phyloP scores from a whole-genome alignment of 2,113 vertebrate species.

The human region DNA sequence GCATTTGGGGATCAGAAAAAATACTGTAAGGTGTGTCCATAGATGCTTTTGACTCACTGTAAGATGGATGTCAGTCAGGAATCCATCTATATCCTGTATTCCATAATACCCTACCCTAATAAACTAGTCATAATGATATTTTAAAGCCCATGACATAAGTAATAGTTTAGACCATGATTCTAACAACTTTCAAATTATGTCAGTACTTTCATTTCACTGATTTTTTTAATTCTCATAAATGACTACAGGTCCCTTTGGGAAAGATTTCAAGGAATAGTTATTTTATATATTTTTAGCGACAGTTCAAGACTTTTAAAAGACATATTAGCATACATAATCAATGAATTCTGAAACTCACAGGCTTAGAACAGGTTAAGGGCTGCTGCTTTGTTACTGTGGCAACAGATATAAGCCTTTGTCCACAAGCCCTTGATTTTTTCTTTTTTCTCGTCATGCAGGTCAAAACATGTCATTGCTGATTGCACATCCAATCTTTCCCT shows the following conservation, averaged over 20 bases:
- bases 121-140: not conserved
- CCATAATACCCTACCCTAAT: not conserved
- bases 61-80: not conserved
- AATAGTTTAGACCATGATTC: not conserved
- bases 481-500: not conserved
- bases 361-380: not conserved
- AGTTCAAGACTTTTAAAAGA: not conserved
- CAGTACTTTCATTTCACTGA: rapidly evolving
- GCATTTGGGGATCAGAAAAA: not conserved
- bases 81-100: not conserved
- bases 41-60: not conserved
- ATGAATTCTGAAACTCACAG: not conserved
- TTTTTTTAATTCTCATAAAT: not conserved
- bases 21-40: not conserved
- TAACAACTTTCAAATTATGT: not conserved
- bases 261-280: not conserved
- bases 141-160: not conserved
- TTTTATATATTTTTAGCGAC: not conserved
- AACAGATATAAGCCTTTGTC: not conserved
- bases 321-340: not conserved
- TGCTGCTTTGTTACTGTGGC: not conserved
- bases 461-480: not conserved
- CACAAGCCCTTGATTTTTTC: not conserved
- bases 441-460: not conserved
- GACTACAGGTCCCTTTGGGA: not conserved